phyloP scores from a whole-genome alignment of 2,797 vertebrate genomes.

The Siniperca scherzeri region DNA sequence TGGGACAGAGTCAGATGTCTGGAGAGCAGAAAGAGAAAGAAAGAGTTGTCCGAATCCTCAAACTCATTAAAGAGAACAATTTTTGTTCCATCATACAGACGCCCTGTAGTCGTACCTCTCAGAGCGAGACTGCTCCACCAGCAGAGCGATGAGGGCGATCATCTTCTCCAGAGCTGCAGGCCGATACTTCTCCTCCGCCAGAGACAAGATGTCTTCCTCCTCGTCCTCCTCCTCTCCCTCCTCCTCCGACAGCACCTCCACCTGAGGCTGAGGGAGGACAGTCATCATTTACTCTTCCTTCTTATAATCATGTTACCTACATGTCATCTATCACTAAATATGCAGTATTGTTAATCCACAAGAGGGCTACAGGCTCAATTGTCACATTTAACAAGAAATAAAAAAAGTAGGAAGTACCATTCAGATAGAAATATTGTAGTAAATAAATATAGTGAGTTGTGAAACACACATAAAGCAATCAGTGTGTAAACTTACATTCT shows the following conservation, averaged over 20 bases:
- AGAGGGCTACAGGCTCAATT: neutral
- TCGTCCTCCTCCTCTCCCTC: slow-evolving; percentile 98
- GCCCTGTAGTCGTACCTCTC: slow-evolving; percentile 88
- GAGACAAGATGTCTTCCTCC: slow-evolving; percentile 97
- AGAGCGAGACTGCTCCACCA: slow-evolving; percentile 98
- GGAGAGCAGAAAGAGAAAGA: neutral
- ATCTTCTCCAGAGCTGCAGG: slow-evolving; percentile 99
- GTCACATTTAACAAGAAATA: neutral
- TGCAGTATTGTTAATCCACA: too few species aligned
- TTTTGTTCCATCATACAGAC: accelerated
- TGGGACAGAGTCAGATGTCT: slow-evolving; percentile 98
- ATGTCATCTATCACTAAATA: neutral
- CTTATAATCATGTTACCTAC: neutral
- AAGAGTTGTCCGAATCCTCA: neutral
- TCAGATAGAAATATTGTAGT: neutral
- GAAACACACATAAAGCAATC: neutral
- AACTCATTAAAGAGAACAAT: accelerated
- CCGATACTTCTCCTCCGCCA: slow-evolving; percentile 98
- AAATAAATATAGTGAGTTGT: neutral
- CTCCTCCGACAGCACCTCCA: slow-evolving; percentile 98
- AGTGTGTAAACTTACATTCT: slow-evolving; percentile 90
- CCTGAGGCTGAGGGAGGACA: slow-evolving; percentile 89
- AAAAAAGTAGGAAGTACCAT: neutral
- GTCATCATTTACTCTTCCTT: neutral
- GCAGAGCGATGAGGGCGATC: slow-evolving; percentile 97